Base-by-base conservation (phyloP, 2,113 vertebrate species). In the Alethe diademata region DNA sequence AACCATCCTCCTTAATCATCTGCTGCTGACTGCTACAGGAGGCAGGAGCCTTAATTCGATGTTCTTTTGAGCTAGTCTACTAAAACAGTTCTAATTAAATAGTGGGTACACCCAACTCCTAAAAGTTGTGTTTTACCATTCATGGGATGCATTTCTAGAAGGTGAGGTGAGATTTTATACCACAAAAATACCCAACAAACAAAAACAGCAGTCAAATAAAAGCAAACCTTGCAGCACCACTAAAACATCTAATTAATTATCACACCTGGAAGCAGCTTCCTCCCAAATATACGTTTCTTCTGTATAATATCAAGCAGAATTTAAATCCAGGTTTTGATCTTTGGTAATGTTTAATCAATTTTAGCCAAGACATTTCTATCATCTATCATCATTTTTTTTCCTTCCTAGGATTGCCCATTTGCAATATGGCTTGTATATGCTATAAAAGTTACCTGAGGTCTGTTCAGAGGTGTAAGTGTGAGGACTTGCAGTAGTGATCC, bases 401-500 rank as follows among this genome's bases (percentile, higher is more conserved):
- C 36, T 83, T 76, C 64, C 35, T 54, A 76, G 70, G 45, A 76
- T 58, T 79, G 19, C 42, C 36, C 18, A 47, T 61, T 75, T 90
- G n/a, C 48, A 79, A 29, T 50, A 65, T 2, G 50, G 31, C 2
- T 69, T 65, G 54, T 25, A 88, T 22, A 73, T 8, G 16, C 23
- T 76, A 40, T 66, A 86, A 90, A 90, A 76, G 47, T 97, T 97
- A 96, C 94, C 95, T 97, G 96, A 83, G 22, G 92, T 95, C 86
- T 94, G 92, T 88, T 92, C 75, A 95, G 95, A 86, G 54, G 90
- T 93, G 92, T 92, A 53, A 94, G 86, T 94, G 42, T 83, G 92
- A 90, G 96, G 96, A 73, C 95, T 95, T 94, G 90, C 90, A 76
- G 96, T 95, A 94, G 95, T 88, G 90, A 73, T 90, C 26, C 54